Conservation (phyloP, 2,888 invertebrate species). For the Synanthedon myopaeformis region DNA sequence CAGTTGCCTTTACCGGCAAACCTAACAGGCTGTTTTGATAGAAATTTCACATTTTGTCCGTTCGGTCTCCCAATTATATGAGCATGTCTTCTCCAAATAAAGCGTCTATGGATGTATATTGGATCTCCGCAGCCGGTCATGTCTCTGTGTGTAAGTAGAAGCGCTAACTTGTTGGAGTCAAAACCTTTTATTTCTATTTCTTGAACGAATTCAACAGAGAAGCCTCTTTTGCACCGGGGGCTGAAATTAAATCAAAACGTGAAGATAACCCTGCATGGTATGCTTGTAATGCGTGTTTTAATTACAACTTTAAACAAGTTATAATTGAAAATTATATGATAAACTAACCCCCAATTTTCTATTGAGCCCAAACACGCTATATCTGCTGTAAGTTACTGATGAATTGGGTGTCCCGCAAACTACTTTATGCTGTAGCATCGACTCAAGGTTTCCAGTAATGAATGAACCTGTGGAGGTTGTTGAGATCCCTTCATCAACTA, state of each 20-base stretch:
- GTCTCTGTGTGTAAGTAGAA: not conserved
- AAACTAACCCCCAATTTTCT: too few species aligned
- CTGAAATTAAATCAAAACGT: not conserved
- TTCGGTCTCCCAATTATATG: slow-evolving; percentile 1
- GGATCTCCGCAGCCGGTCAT: not conserved
- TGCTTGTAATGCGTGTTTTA: too few species aligned
- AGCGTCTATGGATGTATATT: not conserved
- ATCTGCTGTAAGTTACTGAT: too few species aligned
- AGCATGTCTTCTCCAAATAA: not conserved
- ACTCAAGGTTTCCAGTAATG: too few species aligned
- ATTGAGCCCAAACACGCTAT: too few species aligned
- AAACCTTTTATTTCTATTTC: not conserved
- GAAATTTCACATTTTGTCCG: not conserved
- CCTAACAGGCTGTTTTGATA: not conserved
- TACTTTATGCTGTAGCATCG: too few species aligned
- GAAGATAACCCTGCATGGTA: not conserved
- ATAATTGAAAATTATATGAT: too few species aligned
- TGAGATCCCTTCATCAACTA: too few species aligned
- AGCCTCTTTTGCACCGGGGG: slow-evolving; percentile 1
- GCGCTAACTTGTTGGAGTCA: not conserved
- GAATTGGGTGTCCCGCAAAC: too few species aligned
- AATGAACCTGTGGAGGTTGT: too few species aligned
- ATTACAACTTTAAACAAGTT: too few species aligned
- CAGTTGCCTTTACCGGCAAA: not conserved
- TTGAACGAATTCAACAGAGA: slow-evolving; percentile 1